Evolutionary conservation across 1,140 invertebrate species (phyloP), one percentile per base, ranked within the genome.

Genomic region (Helicoverpa armigera): DNA sequence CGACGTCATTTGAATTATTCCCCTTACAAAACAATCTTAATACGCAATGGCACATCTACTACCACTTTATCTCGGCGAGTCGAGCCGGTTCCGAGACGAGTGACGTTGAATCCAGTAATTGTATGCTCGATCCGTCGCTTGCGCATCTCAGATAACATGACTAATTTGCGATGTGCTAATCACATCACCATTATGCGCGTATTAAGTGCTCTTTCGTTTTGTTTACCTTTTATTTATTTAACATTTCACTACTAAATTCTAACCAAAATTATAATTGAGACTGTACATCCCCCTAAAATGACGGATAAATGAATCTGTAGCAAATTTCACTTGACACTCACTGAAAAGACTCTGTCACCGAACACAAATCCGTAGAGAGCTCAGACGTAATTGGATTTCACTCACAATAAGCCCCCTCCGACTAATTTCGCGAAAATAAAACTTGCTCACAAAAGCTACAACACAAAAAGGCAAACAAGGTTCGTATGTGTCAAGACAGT

Each of bases 401-500:
- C 74, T 89, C 81, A 89, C 83, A 91, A 88, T 87, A 91, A 89
- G 85, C 82, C 79, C 76, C 82, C 72, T 72, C 73, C 75, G 83
- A 86, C 87, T 89, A 91, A 90, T 92, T 92, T 87, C 58, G 67
- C 81, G 83, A 85, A 88, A 91, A 88, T 85, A 85, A 91, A 91
- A 92, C 90, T 91, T 88, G 86, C 89, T 89, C 85, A 93, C 89
- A 92, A 91, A 90, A 88, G 88, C 85, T 86, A 83, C 86, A 86
- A 85, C 76, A 84, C 78, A 89, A 88, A 88, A 82, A 85, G 80
- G 82, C 83, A 87, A 91, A 90, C 86, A 89, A 89, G 90, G 89
- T 91, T 88, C 88, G 86, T 88, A 89, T 88, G 88, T 93, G 90
- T 93, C 92, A 91, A 89, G 89, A 92, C 92, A 86, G 88, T 91